Conservation (phyloP, 2,797 vertebrate genomes). For the Petrocephalus sullivani region DNA sequence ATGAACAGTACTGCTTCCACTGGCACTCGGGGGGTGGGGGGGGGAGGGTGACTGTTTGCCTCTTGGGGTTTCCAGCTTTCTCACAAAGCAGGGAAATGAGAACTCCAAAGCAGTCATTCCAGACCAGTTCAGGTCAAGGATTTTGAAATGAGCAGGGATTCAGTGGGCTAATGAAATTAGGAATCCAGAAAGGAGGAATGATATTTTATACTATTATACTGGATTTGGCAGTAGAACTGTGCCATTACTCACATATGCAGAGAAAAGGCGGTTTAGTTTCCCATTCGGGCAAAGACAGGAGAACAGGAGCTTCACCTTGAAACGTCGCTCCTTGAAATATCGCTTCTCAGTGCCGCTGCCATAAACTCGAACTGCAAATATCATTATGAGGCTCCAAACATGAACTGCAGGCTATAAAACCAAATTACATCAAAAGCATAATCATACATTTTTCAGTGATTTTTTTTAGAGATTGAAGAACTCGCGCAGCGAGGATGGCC, state of each 20-base stretch:
- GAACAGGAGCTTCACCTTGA: not conserved
- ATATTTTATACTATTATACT: not conserved
- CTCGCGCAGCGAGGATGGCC: not conserved
- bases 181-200: not conserved
- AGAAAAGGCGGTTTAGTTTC: not conserved
- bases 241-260: not conserved
- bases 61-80: not conserved
- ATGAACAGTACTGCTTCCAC: not conserved
- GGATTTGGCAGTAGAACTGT: not conserved
- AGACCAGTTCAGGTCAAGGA: not conserved
- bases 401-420: not conserved
- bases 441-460: not conserved
- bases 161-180: not conserved
- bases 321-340: not conserved
- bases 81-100: not conserved
- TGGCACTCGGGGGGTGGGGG: not conserved
- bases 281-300: not conserved
- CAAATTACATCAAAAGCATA: not conserved
- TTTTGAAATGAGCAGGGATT: not conserved
- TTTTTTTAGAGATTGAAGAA: not conserved
- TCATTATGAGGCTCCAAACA: not conserved
- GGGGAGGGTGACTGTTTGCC: not conserved
- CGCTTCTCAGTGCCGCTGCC: not conserved
- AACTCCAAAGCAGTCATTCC: not conserved
- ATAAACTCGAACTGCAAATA: not conserved